Conservation (phyloP, 2,888 invertebrate genomes). For the Dinocampus coccinellae region DNA sequence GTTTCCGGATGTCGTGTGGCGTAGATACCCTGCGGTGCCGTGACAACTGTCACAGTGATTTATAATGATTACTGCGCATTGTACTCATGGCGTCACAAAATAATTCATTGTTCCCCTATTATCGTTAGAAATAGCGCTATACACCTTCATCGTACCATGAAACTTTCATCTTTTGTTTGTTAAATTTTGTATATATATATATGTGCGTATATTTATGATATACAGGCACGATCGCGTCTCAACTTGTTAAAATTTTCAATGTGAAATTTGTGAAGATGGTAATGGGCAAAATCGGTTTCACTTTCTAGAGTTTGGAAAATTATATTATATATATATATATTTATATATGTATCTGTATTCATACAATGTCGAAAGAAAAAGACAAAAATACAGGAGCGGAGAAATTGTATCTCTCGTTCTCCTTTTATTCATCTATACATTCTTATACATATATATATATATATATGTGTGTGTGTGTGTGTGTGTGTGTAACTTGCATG, state of each 20-base stretch:
- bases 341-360: no score
- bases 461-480: not conserved
- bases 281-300: not conserved
- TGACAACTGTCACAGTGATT: slow-evolving; percentile 54
- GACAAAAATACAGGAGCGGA: not conserved
- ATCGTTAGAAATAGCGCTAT: slow-evolving; percentile 54
- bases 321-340: not conserved
- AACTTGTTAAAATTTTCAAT: slow-evolving; percentile 11
- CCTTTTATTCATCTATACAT: no score
- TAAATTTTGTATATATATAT: not conserved
- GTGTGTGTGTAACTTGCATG: slow-evolving; percentile 9
- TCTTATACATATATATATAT: not conserved
- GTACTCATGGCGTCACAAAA: slow-evolving; percentile 57
- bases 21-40: slow-evolving; percentile 42
- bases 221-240: not conserved
- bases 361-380: no score
- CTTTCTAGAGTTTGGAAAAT: slow-evolving; percentile 4
- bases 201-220: not conserved
- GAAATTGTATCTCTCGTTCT: no score
- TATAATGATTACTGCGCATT: slow-evolving; percentile 60
- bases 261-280: not conserved
- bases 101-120: slow-evolving; percentile 59
- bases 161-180: slow-evolving; percentile 45
- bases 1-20: slow-evolving; percentile 47
- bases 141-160: slow-evolving; percentile 36